Evolutionary conservation across 2,888 invertebrate species (phyloP).

Genomic region (Nymphalis urticae): DNA sequence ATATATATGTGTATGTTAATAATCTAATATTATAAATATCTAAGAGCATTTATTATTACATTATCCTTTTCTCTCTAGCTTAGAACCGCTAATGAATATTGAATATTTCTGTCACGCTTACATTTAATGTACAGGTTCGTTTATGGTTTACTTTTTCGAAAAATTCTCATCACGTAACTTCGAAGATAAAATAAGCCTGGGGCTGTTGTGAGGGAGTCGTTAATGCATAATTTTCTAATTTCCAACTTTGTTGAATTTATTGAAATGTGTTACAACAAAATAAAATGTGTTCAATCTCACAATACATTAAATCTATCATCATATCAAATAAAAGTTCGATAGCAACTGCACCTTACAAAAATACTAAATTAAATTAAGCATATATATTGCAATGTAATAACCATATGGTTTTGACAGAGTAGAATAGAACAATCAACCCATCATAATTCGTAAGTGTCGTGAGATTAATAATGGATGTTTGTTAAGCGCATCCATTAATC

Average conservation of each 20-base stretch:
- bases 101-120: conserved; percentile 3
- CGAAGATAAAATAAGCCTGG: neutral
- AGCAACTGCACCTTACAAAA: no score
- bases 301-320: no score
- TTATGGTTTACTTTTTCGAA: conserved; percentile 2
- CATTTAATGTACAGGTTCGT: conserved; percentile 10
- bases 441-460: no score
- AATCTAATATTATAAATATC: no score
- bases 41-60: neutral
- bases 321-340: no score
- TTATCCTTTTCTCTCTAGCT: neutral
- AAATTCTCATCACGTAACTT: conserved; percentile 4
- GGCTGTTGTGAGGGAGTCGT: neutral
- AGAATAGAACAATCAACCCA: no score
- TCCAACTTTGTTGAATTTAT: neutral
- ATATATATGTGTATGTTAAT: no score
- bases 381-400: no score
- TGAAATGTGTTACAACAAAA: neutral
- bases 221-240: conserved; percentile 10
- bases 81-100: conserved; percentile 2
- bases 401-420: no score
- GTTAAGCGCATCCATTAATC: no score
- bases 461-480: no score
- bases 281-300: neutral
- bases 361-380: no score